These are phyloP conservation scores for Phrynosoma platyrhinos DNA, from an alignment of 2,113 vertebrate species.

Conservation along the genomic window DNA sequence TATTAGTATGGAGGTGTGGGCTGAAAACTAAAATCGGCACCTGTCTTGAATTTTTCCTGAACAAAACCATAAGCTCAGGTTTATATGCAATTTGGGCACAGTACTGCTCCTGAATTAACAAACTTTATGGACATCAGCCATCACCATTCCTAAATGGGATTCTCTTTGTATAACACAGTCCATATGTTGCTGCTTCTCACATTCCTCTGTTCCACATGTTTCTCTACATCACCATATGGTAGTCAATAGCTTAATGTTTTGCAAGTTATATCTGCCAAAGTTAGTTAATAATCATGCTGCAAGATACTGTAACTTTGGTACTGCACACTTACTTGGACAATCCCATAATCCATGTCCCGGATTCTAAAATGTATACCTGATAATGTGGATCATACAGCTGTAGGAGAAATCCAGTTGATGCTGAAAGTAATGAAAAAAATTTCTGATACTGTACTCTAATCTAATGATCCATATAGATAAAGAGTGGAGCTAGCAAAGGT, in stretches of 20 bases:
- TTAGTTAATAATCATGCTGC: fast-evolving
- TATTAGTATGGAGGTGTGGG: neutral
- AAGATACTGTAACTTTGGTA: neutral
- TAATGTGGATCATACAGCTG: neutral
- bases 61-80: neutral
- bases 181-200: neutral
- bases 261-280: fast-evolving
- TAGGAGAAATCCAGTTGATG: neutral
- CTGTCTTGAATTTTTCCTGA: neutral
- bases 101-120: neutral
- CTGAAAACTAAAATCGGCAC: neutral
- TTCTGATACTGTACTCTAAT: neutral
- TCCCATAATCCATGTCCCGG: neutral
- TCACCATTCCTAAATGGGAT: neutral
- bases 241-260: neutral
- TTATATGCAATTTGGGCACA: neutral
- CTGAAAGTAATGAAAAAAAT: neutral
- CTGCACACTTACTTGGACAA: neutral
- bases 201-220: neutral
- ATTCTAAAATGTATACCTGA: neutral
- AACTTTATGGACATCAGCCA: neutral
- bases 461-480: neutral
- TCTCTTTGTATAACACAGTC: neutral
- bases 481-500: neutral
- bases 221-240: neutral